Evolutionary conservation across 2,888 invertebrate species (phyloP), one percentile per base, ranked within the genome.

Genomic region (Ypsolopha scabrella): DNA sequence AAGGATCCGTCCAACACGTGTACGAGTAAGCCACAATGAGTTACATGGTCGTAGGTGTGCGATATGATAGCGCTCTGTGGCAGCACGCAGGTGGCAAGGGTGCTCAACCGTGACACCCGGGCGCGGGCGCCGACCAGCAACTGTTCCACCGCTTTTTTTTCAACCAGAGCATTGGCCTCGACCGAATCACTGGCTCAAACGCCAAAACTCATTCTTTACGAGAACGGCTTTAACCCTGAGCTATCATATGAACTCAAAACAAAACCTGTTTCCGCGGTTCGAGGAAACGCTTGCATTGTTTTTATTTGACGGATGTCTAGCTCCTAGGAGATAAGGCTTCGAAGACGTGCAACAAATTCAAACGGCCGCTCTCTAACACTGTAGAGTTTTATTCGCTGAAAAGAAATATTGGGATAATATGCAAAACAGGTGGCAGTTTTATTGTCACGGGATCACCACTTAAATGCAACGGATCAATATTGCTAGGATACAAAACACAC

Each of bases 51-150:
- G 44, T 43, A 52, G 55, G 48, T 57, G 67, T 69, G 69, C 63
- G 59, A 67, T 70, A 68, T 60, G 45, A 24, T n/a, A 37, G 13
- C 39, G 33, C 9, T 44, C 6, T 45, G 48, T 49, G 55, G 59
- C 59, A 61, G 59, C 65, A 62, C 65, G 76, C 82, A 80, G 80
- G 80, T 80, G 81, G 75, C 72, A 64, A 55, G 66, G 58, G 66
- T 77, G 73, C 79, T 82, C 83, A 70, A 81, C 81, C 83, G 73
- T 83, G 77, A 81, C 79, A 71, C 79, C 80, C 76, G 75, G 41
- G 24, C 24, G 24, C 58, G 53, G 54, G 52, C 59, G 59, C 60
- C 73, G 66, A 60, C 65, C 68, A 58, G 69, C 80, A 80, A 81
- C 80, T 80, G 82, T 78, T 80, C 70, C 75, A 44, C 65, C 67